Evolutionary conservation across 2,888 invertebrate species (phyloP).

Genomic region (Catocala sponsa): DNA sequence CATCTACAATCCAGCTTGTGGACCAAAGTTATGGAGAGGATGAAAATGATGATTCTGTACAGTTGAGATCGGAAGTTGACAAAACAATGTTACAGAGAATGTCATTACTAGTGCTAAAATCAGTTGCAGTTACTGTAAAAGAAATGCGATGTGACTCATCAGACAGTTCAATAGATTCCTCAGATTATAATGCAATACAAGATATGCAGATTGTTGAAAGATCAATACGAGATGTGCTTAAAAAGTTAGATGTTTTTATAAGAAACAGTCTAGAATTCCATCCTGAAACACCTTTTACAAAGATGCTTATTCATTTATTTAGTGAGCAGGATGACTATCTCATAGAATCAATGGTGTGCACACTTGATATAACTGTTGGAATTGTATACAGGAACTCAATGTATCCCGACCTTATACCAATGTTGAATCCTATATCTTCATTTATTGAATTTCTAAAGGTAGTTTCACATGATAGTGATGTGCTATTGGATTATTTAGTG

Average conservation of each 20-base stretch:
- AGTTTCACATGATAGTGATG: conserved; percentile 93
- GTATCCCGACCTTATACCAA: conserved; percentile 93
- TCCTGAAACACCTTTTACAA: conserved; percentile 95
- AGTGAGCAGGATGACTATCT: conserved; percentile 97
- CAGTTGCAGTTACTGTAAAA: conserved; percentile 96
- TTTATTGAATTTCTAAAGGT: conserved; percentile 95
- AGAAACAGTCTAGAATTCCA: conserved; percentile 94
- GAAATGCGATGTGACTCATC: conserved; percentile 96
- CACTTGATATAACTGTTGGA: conserved; percentile 95
- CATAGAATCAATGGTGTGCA: conserved; percentile 97
- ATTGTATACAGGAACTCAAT: conserved; percentile 94
- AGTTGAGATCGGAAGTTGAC: conserved; percentile 89
- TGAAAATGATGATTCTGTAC: conserved; percentile 68
- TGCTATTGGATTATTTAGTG: conserved; percentile 94
- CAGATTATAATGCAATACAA: conserved; percentile 95
- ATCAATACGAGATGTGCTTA: conserved; percentile 94
- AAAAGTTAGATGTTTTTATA: conserved; percentile 94
- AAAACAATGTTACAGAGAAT: conserved; percentile 95
- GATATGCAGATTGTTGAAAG: conserved; percentile 96
- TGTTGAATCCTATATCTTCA: conserved; percentile 95
- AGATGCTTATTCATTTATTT: conserved; percentile 95
- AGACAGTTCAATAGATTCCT: conserved; percentile 94
- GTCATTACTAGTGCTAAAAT: conserved; percentile 95
- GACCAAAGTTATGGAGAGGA: conserved; percentile 83
- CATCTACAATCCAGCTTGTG: conserved; percentile 77